Base-by-base conservation (phyloP, 2,113 vertebrate species). In the Apus apus region DNA sequence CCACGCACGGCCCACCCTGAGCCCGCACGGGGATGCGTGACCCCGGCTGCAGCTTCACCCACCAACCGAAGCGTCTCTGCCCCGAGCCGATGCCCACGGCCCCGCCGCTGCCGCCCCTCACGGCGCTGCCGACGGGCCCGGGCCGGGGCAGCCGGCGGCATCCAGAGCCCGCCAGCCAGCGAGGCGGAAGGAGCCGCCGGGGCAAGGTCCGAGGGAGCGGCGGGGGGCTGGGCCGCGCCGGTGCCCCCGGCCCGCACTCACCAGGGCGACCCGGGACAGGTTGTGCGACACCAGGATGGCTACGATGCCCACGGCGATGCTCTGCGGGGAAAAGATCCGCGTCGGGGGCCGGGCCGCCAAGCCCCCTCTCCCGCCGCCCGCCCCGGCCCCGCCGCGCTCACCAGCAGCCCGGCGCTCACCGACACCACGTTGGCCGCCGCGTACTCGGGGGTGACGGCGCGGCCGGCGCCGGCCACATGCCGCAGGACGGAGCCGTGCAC, bases 401-500 rank as follows among this genome's bases (percentile, higher is more conserved):
- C 99, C 98, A 99, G 96, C 60, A 99, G 96, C 79, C 98, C 99
- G 0, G 99, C 99, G 51, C 98, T 97, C 94, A 99, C 99, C 1
- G 99, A 99, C 96, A 99, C 98, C 83, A 99, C 97, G 95, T 99
- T 99, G 92, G 98, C 97, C 2, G 89, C 89, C 3, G 98, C 98
- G 95, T 99, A 99, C 53, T 99, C 98, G 1, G 98, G 98, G 15
- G 98, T 98, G 94, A 98, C 97, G 2, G 96, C 83, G 20, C 97
- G 97, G 40, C 68, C 93, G 45, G 99, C 98, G 75, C 98, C 98
- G 36, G 99, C 98, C 66, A 99, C 98, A 73, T 99, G 99, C 30
- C 99, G 98, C 45, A 99, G 97, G 19, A 99, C 98, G 0, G 97
- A 99, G 58, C 99, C 99, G 54, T 99, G 99, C 64, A 99, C 98